Conservation (phyloP, 1,140 invertebrate genomes). For the Euura saliciscinereae region DNA sequence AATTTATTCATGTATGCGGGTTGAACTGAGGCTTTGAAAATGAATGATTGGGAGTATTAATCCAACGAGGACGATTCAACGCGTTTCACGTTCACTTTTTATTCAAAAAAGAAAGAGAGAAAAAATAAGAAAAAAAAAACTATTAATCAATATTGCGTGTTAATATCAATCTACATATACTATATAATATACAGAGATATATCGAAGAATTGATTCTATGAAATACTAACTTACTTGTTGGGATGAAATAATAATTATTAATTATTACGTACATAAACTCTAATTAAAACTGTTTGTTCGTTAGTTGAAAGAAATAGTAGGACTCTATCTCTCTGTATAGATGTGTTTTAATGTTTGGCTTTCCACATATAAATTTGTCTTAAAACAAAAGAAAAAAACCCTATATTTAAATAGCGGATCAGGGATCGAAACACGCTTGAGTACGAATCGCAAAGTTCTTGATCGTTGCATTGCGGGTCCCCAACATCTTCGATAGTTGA, state of each 20-base stretch:
- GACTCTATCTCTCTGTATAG: slow-evolving; percentile 47
- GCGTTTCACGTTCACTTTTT: slow-evolving; percentile 10
- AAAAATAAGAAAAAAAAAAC: slow-evolving; percentile 1
- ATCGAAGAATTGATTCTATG: slow-evolving; percentile 38
- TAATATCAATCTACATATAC: slow-evolving; percentile 43
- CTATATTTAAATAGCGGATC: neutral
- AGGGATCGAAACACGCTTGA: neutral
- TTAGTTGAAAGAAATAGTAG: slow-evolving; percentile 41
- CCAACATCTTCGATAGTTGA: neutral
- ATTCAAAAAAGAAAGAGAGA: neutral
- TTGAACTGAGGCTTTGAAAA: too few species aligned
- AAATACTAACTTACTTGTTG: slow-evolving; percentile 43
- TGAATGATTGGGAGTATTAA: neutral
- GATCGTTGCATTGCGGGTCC: neutral
- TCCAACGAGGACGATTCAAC: neutral
- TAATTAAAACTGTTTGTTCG: slow-evolving; percentile 48
- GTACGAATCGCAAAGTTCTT: neutral
- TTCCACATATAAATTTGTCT: slow-evolving; percentile 16
- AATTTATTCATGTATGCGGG: too few species aligned
- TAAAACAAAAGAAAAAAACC: neutral
- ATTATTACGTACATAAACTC: slow-evolving; percentile 45
- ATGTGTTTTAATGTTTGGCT: slow-evolving; percentile 47
- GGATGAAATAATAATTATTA: slow-evolving; percentile 39
- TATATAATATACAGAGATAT: slow-evolving; percentile 42
- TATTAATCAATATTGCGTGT: slow-evolving; percentile 43